Base-by-base conservation (phyloP, 2,888 invertebrate species). In the Heliconius charithonia region DNA sequence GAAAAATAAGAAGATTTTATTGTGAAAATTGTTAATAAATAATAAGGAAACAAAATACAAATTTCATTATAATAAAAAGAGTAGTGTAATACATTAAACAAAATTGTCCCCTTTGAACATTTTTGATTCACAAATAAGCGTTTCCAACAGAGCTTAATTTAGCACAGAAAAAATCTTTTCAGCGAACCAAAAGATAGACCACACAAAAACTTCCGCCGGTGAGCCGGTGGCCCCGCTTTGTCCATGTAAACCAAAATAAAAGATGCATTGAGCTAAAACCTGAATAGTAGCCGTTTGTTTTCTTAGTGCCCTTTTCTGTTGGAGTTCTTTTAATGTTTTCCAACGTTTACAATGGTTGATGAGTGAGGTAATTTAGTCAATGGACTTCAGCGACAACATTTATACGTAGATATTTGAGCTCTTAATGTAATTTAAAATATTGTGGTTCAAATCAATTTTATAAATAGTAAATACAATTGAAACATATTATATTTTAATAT, bases 181-280 rank as follows among this genome's bases (percentile, higher is more conserved):
- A 79, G 41, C 32, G 67, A 77, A 71, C 79, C 75, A 79, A 80
- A 71, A 80, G 77, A 79, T 51, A 77, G 79, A 16, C 71, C 75
- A 56, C 78, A 82, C 79, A 83, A 80, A 83, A 77, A 73, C 74
- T 76, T 79, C 9, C 51, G 75, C 80, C 79, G 73, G 80, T 77
- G 67, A 74, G 72, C 69, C 81, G 80, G 75, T 81, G 71, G 81
- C 76, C 37, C 69, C 63, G 51, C 77, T 81, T 79, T 79, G 80
- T 77, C 78, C 78, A 78, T 73, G 75, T 75, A 78, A 74, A 83
- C 80, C 79, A 79, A 82, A 83, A 82, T 82, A 82, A 83, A 82
- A 82, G 82, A 79, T 82, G 81, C 82, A 83, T 81, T 82, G 78
- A 81, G 70, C 79, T 82, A 77, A 81, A 82, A 78, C 62, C 76